Base-by-base conservation (phyloP, 2,113 vertebrate species). In the Potamarius usumacintae region DNA sequence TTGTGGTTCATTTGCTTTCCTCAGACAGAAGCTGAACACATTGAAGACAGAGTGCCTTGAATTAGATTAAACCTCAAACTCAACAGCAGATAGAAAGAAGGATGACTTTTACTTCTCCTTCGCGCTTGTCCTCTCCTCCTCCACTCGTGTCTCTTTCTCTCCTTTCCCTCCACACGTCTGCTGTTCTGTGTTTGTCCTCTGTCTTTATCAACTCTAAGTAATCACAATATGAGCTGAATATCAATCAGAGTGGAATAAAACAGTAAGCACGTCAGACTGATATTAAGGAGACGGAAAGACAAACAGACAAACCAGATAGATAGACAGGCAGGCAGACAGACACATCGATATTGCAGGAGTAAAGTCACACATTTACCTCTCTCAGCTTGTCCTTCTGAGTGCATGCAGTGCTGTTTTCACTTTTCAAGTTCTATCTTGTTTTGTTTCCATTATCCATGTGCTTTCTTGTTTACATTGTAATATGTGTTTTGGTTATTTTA, bases 41-140 rank as follows among this genome's bases (percentile, higher is more conserved):
- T 71, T 71, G 27, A 72, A 52, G 48, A 77, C 20, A 52, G 48
- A 22, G 48, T 77, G 48, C 74, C 25, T n/a, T 57, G 25, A 53
- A 81, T 80, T 58, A 79, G 14, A 34, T 81, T 34, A 57, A 18
- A 58, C 17, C 8, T 58, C 27, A 34, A 60, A 34, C 78, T 34
- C 27, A 57, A 81, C 17, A 81, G 78, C 6, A 78, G 76, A 14
- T 25, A 17, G 25, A 55, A 78, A 55, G 72, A 30, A 2, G 22
- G 53, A 71, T 79, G 87, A 18, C 80, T 83, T 88, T 88, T 48
- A 88, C 10, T 72, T 82, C 86, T 86, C 80, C 89, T 90, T 88
- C 62, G 25, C 27, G 58, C 48, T 76, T 65, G 74, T 12, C n/a
- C 27, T 69, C 67, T 69, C 78, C 0, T 15, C 9, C 77, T n/a